Base-by-base conservation (phyloP, 2,797 vertebrate genomes). In the Urophycis tenuis region DNA sequence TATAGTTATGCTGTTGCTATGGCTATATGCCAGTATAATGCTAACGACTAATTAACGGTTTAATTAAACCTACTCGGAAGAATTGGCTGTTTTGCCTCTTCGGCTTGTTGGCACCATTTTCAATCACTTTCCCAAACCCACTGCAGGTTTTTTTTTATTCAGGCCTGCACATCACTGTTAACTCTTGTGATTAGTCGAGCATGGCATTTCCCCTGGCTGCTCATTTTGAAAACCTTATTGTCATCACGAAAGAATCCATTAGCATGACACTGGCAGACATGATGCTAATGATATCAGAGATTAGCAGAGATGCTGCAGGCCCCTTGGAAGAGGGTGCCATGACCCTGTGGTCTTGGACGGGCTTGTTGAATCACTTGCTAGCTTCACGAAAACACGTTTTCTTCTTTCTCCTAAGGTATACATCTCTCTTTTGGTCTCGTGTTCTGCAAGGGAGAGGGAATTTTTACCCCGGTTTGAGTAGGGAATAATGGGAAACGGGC, bases 241-340 rank as follows among this genome's bases (percentile, higher is more conserved):
- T 92, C 88, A 90, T 89, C 83, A 87, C 89, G 92, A 91, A 73
- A 25, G 33, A 25, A 34, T 22, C 90, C 85, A 91, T 93, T 92
- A 90, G 83, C 90, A 90, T 90, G 90, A 90, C 84, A 90, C 82
- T 89, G 85, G 87, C 83, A 88, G 87, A 91, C 87, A 88, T 82
- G 85, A 89, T 88, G 88, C 85, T 91, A 90, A 91, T 91, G 84
- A 87, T 81, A 86, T 87, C 88, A 86, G 86, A 90, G 89, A 91
- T 91, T 78, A 91, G 85, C 79, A 41, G 79, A 77, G 81, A 90
- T 86, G 84, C 76, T 71, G 30, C 69, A 73, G 81, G 83, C 83
- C 80, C 87, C 80, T 74, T 80, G 78, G 83, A 85, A 78, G n/a
- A 78, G 30, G 85, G 72, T 73, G 39, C 67, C 74, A 78, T 84